Base-by-base conservation (phyloP, 1,140 invertebrate species). In the Brachionus koreanus region DNA sequence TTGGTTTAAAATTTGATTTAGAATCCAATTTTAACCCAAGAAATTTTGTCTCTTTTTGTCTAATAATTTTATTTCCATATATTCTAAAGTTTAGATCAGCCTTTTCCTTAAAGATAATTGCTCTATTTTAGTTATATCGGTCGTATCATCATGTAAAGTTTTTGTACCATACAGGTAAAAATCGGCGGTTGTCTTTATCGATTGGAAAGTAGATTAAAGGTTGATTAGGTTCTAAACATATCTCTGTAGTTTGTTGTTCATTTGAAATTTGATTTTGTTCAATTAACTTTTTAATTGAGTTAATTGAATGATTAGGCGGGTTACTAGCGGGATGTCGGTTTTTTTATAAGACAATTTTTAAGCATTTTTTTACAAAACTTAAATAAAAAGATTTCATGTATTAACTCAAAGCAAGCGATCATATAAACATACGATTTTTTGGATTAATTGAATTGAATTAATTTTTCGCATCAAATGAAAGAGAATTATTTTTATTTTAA, bases 21-120 rank as follows among this genome's bases (percentile, higher is more conserved):
- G n/a, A n/a, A n/a, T n/a, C n/a, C n/a, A n/a, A n/a, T n/a, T n/a
- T n/a, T n/a, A n/a, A n/a, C n/a, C n/a, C n/a, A n/a, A n/a, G n/a
- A n/a, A n/a, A n/a, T n/a, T n/a, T n/a, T n/a, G n/a, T n/a, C n/a
- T n/a, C n/a, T n/a, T n/a, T n/a, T n/a, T n/a, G n/a, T n/a, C n/a
- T n/a, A n/a, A n/a, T n/a, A n/a, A n/a, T n/a, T n/a, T n/a, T n/a
- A n/a, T n/a, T n/a, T n/a, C n/a, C n/a, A n/a, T n/a, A n/a, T n/a
- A n/a, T n/a, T n/a, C n/a, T n/a, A n/a, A n/a, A n/a, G n/a, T n/a
- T n/a, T n/a, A n/a, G n/a, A n/a, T n/a, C n/a, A n/a, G n/a, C n/a
- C n/a, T n/a, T n/a, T n/a, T n/a, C n/a, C n/a, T n/a, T n/a, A 75
- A 43, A 75, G 72, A 75, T 29, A 75, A n/a, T 75, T 75, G 72